These are phyloP conservation scores for Acheta domesticus DNA, from an alignment of 2,888 invertebrate genomes.

Conservation along the genomic window DNA sequence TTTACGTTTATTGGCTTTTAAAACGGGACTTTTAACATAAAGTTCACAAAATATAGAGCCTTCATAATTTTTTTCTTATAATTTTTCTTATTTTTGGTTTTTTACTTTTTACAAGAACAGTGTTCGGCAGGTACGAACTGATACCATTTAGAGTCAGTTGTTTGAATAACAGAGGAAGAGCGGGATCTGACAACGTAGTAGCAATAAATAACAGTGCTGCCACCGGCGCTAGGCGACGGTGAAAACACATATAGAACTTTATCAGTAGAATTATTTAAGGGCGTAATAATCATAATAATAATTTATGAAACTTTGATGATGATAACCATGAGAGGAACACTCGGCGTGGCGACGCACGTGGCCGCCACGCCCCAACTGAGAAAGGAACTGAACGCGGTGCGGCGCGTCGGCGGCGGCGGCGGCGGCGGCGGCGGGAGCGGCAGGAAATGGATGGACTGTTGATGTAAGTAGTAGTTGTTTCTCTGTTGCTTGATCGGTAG, in stretches of 20 bases:
- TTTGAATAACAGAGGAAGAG: conserved; percentile 19
- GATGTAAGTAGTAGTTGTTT: neutral
- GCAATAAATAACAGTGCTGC: conserved; percentile 1
- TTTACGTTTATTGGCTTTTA: conserved; percentile 34
- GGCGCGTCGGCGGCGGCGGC: neutral
- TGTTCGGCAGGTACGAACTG: neutral
- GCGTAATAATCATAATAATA: conserved; percentile 7
- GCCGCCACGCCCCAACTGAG: neutral
- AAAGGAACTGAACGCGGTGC: neutral
- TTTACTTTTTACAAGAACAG: conserved; percentile 21
- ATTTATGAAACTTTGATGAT: neutral
- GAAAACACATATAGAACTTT: conserved; percentile 2
- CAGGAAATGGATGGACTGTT: neutral
- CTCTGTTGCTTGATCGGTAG: neutral
- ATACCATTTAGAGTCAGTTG: conserved; percentile 12
- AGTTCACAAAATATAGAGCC: conserved; percentile 34
- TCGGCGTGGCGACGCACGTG: neutral
- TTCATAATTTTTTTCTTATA: conserved; percentile 28
- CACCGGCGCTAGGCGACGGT: neutral
- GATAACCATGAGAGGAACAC: conserved; percentile 7
- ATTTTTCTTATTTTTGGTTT: conserved; percentile 27
- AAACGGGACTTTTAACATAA: conserved; percentile 34
- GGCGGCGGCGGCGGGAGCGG: conserved; percentile 5
- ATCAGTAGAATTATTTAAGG: neutral
- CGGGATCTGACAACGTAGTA: conserved; percentile 18